Evolutionary conservation across 2,113 vertebrate genomes (phyloP).

Genomic region (Regulus satrapa): DNA sequence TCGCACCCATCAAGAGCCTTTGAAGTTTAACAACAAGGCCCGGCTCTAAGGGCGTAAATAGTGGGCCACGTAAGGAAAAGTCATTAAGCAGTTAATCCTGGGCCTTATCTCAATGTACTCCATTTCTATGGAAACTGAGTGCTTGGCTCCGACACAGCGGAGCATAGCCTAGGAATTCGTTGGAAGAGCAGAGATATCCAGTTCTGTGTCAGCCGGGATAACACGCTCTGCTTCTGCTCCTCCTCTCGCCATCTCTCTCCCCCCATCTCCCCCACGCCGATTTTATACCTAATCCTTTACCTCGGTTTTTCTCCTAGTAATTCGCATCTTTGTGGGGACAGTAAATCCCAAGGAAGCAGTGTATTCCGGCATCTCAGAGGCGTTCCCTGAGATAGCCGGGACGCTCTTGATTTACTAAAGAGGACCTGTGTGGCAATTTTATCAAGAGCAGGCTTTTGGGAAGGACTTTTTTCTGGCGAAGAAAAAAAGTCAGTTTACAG

Average conservation of each 20-base stretch:
- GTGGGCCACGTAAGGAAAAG: background rate
- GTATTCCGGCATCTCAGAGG: background rate
- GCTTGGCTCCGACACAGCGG: background rate
- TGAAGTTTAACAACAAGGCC: background rate
- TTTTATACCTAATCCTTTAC: background rate
- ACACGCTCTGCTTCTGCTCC: background rate
- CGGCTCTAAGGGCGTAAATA: background rate
- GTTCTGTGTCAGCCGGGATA: background rate
- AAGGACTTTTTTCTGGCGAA: background rate
- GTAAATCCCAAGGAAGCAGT: background rate
- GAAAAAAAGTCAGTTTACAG: background rate
- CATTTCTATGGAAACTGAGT: background rate
- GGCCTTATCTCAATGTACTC: background rate
- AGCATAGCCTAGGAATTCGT: background rate
- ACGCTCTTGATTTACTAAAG: background rate
- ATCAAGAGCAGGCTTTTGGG: background rate
- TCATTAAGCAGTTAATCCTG: background rate
- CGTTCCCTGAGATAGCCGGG: rapidly evolving
- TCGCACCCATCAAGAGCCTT: background rate
- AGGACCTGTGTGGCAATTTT: background rate
- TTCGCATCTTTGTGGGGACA: background rate
- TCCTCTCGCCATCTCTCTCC: background rate
- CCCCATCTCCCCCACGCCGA: background rate
- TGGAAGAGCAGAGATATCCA: background rate
- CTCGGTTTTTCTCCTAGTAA: background rate